Base-by-base conservation (phyloP, 2,113 vertebrate species). In the Takifugu flavidus region DNA sequence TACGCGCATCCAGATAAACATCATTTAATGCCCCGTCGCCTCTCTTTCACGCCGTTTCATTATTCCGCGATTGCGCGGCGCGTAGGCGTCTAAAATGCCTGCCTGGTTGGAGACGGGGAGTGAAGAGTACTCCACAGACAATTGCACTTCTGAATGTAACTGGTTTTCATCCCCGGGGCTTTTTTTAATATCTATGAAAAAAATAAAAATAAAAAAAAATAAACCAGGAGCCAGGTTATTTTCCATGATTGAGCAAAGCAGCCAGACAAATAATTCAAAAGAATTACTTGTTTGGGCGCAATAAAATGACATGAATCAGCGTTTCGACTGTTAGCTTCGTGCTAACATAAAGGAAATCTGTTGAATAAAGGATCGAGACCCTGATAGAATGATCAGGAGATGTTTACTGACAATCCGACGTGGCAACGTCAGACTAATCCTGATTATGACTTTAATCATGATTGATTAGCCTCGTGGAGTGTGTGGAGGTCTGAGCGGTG, bases 81-180 rank as follows among this genome's bases (percentile, higher is more conserved):
- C 71, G 87, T 82, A 69, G 87, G 87, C 80, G 84, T 77, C 59
- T 76, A 54, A 82, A 84, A 69, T n/a, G 79, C 63, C 73, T 64
- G 77, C 59, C 75, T 80, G 82, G 80, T 77, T 60, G 70, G 75
- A 80, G 79, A 70, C 79, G 71, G 84, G 74, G 64, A 77, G 78
- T 83, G 79, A 83, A 86, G 83, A 65, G 82, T 72, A 56, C 82
- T 88, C 74, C 61, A 78, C 71, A 62, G 49, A 87, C 82, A 87
- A 86, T 71, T 71, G 73, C 80, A 78, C 45, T 79, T 78, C 71
- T 82, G 62, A 86, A 86, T 88, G 68, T 74, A 63, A 51, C 43
- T 60, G 70, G 49, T 64, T 58, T 62, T 46, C 27, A 54, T 58
- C 11, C 34, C 8, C 7, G 11, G 34, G 34, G 34, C 34, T 10